These are phyloP conservation scores for Panzeria rudis DNA, from an alignment of 2,888 invertebrate species.

Conservation along the genomic window DNA sequence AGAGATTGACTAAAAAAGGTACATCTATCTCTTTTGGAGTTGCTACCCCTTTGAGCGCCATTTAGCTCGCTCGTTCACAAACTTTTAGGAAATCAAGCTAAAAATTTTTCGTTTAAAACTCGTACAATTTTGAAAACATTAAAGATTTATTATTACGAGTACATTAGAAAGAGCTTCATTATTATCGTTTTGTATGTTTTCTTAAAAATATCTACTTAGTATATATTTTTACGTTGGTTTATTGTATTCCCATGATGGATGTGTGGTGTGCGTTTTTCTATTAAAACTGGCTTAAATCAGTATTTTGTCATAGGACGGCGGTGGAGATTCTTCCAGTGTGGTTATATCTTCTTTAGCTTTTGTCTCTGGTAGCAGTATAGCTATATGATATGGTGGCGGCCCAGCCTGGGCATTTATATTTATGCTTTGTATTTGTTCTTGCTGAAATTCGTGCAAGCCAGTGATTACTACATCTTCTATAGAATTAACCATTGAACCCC, in stretches of 20 bases:
- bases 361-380: conserved; percentile 88
- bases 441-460: conserved; percentile 63
- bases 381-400: conserved; percentile 93
- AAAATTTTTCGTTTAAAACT: no score
- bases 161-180: background rate
- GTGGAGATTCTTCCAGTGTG: conserved; percentile 85
- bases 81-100: no score
- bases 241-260: background rate
- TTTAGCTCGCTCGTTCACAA: no score
- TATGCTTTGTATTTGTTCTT: conserved; percentile 69
- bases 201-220: background rate
- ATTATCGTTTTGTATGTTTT: background rate
- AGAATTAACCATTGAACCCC: conserved; percentile 72
- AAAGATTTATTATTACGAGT: no score
- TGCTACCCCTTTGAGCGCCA: no score
- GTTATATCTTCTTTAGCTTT: conserved; percentile 74
- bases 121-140: no score
- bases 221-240: background rate
- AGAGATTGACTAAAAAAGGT: no score
- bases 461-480: conserved; percentile 74
- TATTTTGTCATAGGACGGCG: conserved; percentile 90
- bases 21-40: no score
- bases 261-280: background rate
- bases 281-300: conserved; percentile 86
- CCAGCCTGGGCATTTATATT: conserved; percentile 77